These are phyloP conservation scores for Epinotia nisella DNA, from an alignment of 2,888 invertebrate genomes.

Conservation along the genomic window DNA sequence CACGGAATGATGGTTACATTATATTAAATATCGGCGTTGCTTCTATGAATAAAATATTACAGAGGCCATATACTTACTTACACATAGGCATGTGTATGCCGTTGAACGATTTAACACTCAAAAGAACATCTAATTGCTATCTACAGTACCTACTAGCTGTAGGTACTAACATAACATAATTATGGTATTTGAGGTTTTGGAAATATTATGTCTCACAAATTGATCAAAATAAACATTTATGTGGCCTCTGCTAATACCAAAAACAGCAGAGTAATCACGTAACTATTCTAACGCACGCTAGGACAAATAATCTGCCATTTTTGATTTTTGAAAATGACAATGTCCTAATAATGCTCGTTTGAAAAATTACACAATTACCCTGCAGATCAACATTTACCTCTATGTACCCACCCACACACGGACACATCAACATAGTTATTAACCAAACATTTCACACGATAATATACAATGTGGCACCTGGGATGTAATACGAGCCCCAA, in stretches of 20 bases:
- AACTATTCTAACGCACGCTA: no score
- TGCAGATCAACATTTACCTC: not conserved
- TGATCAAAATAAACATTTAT: not conserved
- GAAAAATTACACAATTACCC: no score
- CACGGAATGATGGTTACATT: not conserved
- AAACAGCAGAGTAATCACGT: no score
- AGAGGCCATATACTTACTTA: not conserved
- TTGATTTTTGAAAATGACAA: no score
- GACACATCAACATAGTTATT: not conserved
- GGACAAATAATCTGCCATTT: no score
- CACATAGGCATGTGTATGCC: no score
- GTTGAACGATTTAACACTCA: no score
- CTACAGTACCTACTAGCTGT: no score
- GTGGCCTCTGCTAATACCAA: not conserved
- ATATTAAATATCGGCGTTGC: not conserved
- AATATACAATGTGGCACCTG: not conserved
- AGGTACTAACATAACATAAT: no score
- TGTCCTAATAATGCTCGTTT: no score
- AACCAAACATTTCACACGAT: not conserved
- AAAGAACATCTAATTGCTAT: no score
- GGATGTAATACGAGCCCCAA: not conserved
- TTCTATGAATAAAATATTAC: slow-evolving; percentile 1
- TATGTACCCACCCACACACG: not conserved
- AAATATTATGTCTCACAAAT: not conserved
- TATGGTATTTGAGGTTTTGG: no score